A percentile compares a stretch with the other conserved stretches of the same genome.
Evolutionary conservation across 2,113 vertebrate genomes (phyloP).

Genomic region (Turdus rufiventris): DNA sequence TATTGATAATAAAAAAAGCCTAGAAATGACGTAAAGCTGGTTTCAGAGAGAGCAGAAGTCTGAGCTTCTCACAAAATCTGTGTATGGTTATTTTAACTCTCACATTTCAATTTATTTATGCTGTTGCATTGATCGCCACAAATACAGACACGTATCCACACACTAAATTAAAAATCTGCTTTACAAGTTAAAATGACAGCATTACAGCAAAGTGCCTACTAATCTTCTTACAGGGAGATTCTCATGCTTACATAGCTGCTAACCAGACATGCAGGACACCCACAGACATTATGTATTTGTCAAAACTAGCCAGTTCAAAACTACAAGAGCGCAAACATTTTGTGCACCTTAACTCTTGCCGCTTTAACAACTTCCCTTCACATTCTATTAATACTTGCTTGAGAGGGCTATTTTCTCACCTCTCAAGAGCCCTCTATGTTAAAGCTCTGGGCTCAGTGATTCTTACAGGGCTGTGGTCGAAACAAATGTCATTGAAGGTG

Average conservation of each 20-base stretch:
- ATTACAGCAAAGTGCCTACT: background rate
- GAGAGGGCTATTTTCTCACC: background rate
- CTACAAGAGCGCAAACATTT: background rate
- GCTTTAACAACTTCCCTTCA: background rate
- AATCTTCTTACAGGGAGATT: background rate
- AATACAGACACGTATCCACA: background rate
- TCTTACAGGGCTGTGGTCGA: conserved; percentile 22
- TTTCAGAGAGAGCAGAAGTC: background rate
- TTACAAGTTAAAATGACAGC: background rate
- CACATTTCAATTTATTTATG: background rate
- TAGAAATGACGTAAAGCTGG: background rate
- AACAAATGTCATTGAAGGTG: conserved; percentile 47
- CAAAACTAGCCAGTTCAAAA: background rate
- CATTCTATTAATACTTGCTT: background rate
- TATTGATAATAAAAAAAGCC: background rate
- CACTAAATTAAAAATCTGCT: background rate
- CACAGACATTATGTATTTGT: background rate
- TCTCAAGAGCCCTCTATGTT: background rate
- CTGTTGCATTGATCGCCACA: background rate
- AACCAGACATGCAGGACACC: background rate
- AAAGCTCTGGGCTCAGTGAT: background rate
- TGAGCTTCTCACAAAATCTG: background rate
- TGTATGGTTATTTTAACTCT: background rate
- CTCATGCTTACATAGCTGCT: background rate
- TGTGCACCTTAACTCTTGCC: background rate